Evolutionary conservation across 2,888 invertebrate species (phyloP).

Genomic region (Julus scanicus): DNA sequence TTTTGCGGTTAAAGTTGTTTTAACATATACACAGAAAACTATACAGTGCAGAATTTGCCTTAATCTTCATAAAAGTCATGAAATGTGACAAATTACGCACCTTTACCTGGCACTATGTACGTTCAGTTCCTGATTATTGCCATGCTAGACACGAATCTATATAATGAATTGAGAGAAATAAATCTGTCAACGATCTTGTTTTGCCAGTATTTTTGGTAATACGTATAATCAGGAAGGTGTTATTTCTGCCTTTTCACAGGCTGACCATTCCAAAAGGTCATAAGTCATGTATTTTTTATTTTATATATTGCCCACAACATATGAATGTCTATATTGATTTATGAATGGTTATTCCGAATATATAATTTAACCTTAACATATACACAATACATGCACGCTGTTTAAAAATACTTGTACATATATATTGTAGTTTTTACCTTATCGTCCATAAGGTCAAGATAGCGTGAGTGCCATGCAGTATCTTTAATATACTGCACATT

Average conservation of each 20-base stretch:
- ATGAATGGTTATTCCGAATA: too few species aligned
- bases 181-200: slow-evolving; percentile 30
- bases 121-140: neutral
- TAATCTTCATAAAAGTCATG: slow-evolving; percentile 20
- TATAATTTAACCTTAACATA: too few species aligned
- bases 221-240: neutral
- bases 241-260: neutral
- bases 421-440: too few species aligned
- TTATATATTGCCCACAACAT: too few species aligned
- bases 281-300: neutral
- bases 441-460: too few species aligned
- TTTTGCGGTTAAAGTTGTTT: neutral
- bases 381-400: too few species aligned
- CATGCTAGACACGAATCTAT: slow-evolving; percentile 5
- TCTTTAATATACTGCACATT: too few species aligned
- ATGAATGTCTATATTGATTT: too few species aligned
- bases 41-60: neutral
- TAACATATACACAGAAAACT: neutral
- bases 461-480: too few species aligned
- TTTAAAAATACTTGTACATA: too few species aligned
- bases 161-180: slow-evolving; percentile 18
- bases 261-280: neutral
- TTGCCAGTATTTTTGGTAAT: neutral
- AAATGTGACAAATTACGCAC: neutral
- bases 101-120: neutral